Conservation (phyloP, 2,888 invertebrate species). For the Drosophila testacea region DNA sequence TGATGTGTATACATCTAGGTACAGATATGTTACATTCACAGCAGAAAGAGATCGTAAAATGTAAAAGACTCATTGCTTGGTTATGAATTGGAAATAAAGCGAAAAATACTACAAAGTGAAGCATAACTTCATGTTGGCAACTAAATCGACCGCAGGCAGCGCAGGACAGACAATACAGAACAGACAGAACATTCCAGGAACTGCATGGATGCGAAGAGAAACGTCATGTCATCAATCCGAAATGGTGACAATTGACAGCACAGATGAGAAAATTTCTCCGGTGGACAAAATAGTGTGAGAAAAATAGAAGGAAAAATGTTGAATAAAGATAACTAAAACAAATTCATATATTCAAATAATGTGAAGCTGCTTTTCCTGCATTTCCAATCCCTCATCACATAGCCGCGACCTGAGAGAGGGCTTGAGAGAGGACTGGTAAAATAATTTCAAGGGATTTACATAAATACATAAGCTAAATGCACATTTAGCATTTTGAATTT, state of each 20-base stretch:
- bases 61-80: slow-evolving; percentile 14
- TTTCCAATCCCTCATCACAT: slow-evolving; percentile 9
- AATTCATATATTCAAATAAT: slow-evolving; percentile 67
- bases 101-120: slow-evolving; percentile 37
- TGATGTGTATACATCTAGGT: background rate
- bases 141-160: slow-evolving; percentile 30
- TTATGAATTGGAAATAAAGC: slow-evolving; percentile 49
- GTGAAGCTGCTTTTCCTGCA: slow-evolving; percentile 52
- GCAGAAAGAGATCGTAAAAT: slow-evolving; percentile 31
- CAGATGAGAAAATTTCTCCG: slow-evolving; percentile 44
- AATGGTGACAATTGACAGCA: slow-evolving; percentile 76
- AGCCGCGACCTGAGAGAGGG: slow-evolving; percentile 2
- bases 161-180: background rate
- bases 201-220: background rate
- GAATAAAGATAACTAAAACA: slow-evolving; percentile 19
- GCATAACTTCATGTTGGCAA: slow-evolving; percentile 14
- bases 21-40: slow-evolving; percentile 6
- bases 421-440: slow-evolving; percentile 45
- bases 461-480: slow-evolving; percentile 83
- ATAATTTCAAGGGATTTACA: slow-evolving; percentile 82
- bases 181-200: slow-evolving; percentile 6
- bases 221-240: slow-evolving; percentile 59
- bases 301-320: background rate
- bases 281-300: slow-evolving; percentile 35
- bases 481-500: slow-evolving; percentile 83